These are phyloP conservation scores for Drosophila takahashii DNA, from an alignment of 1,140 invertebrate species.

Conservation along the genomic window DNA sequence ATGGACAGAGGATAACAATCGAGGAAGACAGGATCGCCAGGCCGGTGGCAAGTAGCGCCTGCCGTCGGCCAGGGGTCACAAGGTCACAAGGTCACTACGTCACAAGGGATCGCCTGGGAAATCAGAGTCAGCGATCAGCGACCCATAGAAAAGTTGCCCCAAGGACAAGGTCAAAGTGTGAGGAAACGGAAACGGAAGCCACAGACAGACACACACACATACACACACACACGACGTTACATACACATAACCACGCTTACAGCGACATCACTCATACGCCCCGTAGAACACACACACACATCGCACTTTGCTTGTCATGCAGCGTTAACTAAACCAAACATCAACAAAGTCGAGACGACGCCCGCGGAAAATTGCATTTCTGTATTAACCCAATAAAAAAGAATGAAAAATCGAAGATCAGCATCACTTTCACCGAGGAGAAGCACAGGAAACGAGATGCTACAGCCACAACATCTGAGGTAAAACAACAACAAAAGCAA, in stretches of 20 bases:
- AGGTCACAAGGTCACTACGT: slow-evolving; percentile 24
- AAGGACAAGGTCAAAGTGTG: slow-evolving; percentile 50
- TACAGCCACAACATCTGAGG: not conserved
- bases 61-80: slow-evolving; percentile 32
- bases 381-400: slow-evolving; percentile 65
- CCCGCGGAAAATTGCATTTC: slow-evolving; percentile 82
- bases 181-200: slow-evolving; percentile 23
- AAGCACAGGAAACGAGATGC: slow-evolving; percentile 22
- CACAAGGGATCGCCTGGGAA: slow-evolving; percentile 32
- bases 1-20: slow-evolving; percentile 2
- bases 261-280: slow-evolving; percentile 49
- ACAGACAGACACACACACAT: slow-evolving; percentile 18
- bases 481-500: slow-evolving; percentile 10
- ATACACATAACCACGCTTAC: slow-evolving; percentile 17
- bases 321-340: slow-evolving; percentile 73
- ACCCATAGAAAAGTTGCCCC: slow-evolving; percentile 44
- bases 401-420: slow-evolving; percentile 15
- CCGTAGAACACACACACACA: slow-evolving; percentile 39
- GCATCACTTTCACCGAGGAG: slow-evolving; percentile 41
- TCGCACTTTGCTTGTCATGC: slow-evolving; percentile 80
- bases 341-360: slow-evolving; percentile 81
- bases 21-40: slow-evolving; percentile 14
- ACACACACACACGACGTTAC: slow-evolving; percentile 4
- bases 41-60: slow-evolving; percentile 29
- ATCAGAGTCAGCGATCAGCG: slow-evolving; percentile 25